Evolutionary conservation across 1,140 invertebrate genomes (phyloP).

Genomic region (Ceratina calcarata): DNA sequence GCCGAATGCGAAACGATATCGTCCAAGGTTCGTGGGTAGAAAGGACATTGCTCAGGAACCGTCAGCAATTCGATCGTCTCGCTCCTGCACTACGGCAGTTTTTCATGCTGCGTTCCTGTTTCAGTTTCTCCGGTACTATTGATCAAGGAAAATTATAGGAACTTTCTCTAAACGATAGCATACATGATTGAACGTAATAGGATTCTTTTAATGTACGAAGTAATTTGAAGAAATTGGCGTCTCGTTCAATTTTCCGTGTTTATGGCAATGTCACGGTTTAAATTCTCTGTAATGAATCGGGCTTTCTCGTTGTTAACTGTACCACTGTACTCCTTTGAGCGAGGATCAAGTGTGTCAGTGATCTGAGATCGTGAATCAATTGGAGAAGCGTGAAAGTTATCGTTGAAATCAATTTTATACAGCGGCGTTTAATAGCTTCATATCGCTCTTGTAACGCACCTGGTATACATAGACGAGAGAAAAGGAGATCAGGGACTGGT

Average conservation of each 20-base stretch:
- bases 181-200: not conserved
- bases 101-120: conserved; percentile 12
- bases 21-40: conserved; percentile 19
- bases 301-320: not conserved
- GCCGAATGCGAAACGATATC: conserved; percentile 48
- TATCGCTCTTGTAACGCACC: no score
- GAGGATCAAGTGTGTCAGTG: no score
- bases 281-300: not conserved
- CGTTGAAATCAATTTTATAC: not conserved
- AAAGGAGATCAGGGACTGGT: not conserved
- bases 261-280: no score
- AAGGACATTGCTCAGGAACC: conserved; percentile 8
- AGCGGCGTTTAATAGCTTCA: no score
- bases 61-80: conserved; percentile 19
- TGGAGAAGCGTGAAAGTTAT: not conserved
- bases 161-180: conserved; percentile 31
- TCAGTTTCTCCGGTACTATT: conserved; percentile 36
- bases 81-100: no score
- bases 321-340: not conserved
- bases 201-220: not conserved
- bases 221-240: not conserved
- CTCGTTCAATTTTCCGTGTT: not conserved
- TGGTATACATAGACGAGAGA: no score
- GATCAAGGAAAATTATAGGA: conserved; percentile 26
- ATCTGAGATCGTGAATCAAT: not conserved